Conservation (phyloP, 1,140 invertebrate genomes). For the Cyclina sinensis region DNA sequence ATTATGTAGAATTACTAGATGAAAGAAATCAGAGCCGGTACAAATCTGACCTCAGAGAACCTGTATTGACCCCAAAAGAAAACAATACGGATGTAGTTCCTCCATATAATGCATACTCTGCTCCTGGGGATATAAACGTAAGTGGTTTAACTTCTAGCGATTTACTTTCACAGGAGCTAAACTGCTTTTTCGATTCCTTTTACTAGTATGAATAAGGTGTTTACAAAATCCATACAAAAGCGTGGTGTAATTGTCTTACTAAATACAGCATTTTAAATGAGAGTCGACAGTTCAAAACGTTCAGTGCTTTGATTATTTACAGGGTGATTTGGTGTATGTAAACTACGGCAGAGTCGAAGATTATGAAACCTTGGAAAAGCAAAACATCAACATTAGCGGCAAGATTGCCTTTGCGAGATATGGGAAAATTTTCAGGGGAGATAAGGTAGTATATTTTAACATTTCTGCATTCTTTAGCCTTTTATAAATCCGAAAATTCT, state of each 20-base stretch:
- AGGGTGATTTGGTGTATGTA: slow-evolving; percentile 86
- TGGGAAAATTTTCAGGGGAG: slow-evolving; percentile 87
- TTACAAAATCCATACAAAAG: too few relatives aligned
- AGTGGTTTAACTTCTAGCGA: slow-evolving; percentile 5
- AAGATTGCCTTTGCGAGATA: slow-evolving; percentile 87
- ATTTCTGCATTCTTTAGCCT: too few relatives aligned
- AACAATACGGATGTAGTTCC: slow-evolving; percentile 80
- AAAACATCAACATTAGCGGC: slow-evolving; percentile 82
- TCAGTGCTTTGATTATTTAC: background rate
- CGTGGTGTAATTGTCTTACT: too few relatives aligned
- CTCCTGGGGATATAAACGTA: slow-evolving; percentile 65
- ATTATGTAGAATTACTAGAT: slow-evolving; percentile 75
- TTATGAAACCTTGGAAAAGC: slow-evolving; percentile 84
- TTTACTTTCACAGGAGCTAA: too few relatives aligned
- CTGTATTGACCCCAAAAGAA: slow-evolving; percentile 78
- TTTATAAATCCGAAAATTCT: background rate
- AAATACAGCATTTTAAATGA: too few relatives aligned
- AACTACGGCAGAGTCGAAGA: slow-evolving; percentile 88
- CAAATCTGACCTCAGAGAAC: slow-evolving; percentile 73
- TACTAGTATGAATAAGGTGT: too few relatives aligned
- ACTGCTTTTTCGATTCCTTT: too few relatives aligned
- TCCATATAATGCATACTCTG: slow-evolving; percentile 84
- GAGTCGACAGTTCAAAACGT: too few relatives aligned
- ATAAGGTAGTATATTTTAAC: slow-evolving; percentile 83
- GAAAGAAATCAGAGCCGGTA: slow-evolving; percentile 62